Base-by-base conservation (phyloP, 2,797 vertebrate genomes). In the Hipposideros larvatus region DNA sequence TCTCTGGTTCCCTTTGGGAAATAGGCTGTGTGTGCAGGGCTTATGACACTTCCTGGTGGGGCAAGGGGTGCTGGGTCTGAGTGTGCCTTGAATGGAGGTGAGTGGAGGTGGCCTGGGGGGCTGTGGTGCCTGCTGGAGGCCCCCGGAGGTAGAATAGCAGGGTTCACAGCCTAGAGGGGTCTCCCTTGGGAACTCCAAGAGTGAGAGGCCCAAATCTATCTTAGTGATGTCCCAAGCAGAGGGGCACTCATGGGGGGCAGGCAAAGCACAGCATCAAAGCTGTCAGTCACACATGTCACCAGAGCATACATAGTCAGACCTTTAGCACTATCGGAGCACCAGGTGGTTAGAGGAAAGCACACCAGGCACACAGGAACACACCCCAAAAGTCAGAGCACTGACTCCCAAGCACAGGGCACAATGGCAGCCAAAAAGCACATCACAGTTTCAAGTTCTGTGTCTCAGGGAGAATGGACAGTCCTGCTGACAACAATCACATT, bases 1-100 rank as follows among this genome's bases (percentile, higher is more conserved):
- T 92, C 63, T 65, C 66, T 16, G 37, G 14, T 74, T 90, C 80
- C 87, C 87, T 48, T 43, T 83, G 92, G 92, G 88, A 95, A 94
- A 53, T 22, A 79, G 75, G 48, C 31, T 31, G 16, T 7, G 11
- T 15, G 71, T 57, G 46, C n/a, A 34, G 21, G 57, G n/a, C 21
- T 46, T 21, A 7, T 11, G 51, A 88, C 85, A 57, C 61, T 90
- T 82, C 65, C 48, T 66, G 46, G 37, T 55, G 5, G 22, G 37
- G 75, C 28, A 21, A n/a, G 24, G 48, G 37, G 21, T 41, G 34
- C 48, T 31, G 26, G 70, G 31, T 7, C 11, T 57, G n/a, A 13
- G 63, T 31, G 41, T 41, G 10, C 13, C 34, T 34, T 19, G 28
- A 41, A 71, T 4, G 4, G 65, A 55, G 34, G 21, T 19, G 13